Base-by-base conservation (phyloP, 2,113 vertebrate species). In the Salvelinus fontinalis region DNA sequence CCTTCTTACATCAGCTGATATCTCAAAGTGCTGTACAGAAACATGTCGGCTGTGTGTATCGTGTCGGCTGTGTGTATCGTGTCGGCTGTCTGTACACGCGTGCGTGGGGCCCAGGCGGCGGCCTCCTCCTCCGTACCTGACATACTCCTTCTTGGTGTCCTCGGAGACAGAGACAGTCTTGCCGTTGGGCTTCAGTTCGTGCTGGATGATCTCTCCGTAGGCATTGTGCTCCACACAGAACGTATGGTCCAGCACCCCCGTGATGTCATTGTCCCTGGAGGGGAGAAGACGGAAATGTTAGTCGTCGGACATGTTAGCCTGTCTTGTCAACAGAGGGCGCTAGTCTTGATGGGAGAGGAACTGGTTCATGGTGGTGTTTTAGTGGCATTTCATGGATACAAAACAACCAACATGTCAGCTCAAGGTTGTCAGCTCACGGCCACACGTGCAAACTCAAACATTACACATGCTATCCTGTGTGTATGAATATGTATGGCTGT, bases 221-320 rank as follows among this genome's bases (percentile, higher is more conserved):
- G 98, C 98, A 0, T 97, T 98, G 92, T 99, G 98, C 70, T 99
- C 98, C 0, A 99, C 98, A 76, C 98, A 99, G 86, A 99, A 99
- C 0, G 98, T 99, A 84, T 99, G 97, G 87, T 99, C 98, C 89
- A 99, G 93, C 80, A 99, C 98, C 1, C 97, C 97, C 0, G 97
- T 98, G 91, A 96, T 99, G 86, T 99, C 97, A 48, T 99, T 99
- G 84, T 97, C 97, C 79, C 98, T 99, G 86, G 71, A 48, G 67
- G 3, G 20, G 14, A 67, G 66, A 18, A 31, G 14, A 27, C 2
- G 16, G 29, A 5, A 2, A 24, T 6, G 26, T 24, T 16, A 27
- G 18, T 13, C 6, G 29, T 18, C 14, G 26, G 27, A 31, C 6
- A 54, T 16, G 3, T 54, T 13, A 54, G 14, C 2, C 9, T 67